Evolutionary conservation across 2,888 invertebrate species (phyloP).

Genomic region (Incurvaria masculella): DNA sequence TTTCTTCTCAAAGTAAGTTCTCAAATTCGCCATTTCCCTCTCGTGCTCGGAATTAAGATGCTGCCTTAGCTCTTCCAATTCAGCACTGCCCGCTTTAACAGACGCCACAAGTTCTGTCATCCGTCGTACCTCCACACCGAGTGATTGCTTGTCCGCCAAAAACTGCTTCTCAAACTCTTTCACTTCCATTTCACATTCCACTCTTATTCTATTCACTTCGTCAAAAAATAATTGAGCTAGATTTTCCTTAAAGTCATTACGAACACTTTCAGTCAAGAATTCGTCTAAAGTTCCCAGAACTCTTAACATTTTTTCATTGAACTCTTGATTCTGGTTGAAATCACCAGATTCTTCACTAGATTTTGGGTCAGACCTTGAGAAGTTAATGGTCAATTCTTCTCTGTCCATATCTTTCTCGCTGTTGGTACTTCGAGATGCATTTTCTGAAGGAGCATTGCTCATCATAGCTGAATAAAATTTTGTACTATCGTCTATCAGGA

Average conservation of each 20-base stretch:
- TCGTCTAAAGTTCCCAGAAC: constrained; percentile 36
- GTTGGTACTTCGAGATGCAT: constrained; percentile 39
- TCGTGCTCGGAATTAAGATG: constrained; percentile 66
- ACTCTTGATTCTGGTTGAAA: constrained; percentile 29
- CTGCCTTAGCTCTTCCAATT: constrained; percentile 51
- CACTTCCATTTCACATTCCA: constrained; percentile 37
- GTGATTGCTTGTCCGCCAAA: constrained; percentile 56
- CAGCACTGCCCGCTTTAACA: constrained; percentile 56
- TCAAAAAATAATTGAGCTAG: constrained; percentile 54
- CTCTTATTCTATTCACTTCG: constrained; percentile 48
- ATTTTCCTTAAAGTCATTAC: constrained; percentile 50
- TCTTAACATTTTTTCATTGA: constrained; percentile 17
- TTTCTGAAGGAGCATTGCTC: constrained; percentile 28
- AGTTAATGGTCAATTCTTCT: constrained; percentile 43
- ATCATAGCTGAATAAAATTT: constrained; percentile 44
- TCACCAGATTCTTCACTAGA: constrained; percentile 37
- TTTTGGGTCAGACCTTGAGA: constrained; percentile 40
- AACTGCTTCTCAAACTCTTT: constrained; percentile 44
- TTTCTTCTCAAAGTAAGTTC: constrained; percentile 77
- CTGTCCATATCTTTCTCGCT: constrained; percentile 51
- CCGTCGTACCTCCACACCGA: constrained; percentile 49
- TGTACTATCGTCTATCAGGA: constrained; percentile 43
- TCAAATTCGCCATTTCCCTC: constrained; percentile 73
- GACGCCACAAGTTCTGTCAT: constrained; percentile 53
- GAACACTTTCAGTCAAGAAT: constrained; percentile 38